Percentiles rank a stretch among this genome's conserved stretches.
Evolutionary conservation across 2,888 invertebrate genomes (phyloP).

Genomic region (Aethes cnicana): DNA sequence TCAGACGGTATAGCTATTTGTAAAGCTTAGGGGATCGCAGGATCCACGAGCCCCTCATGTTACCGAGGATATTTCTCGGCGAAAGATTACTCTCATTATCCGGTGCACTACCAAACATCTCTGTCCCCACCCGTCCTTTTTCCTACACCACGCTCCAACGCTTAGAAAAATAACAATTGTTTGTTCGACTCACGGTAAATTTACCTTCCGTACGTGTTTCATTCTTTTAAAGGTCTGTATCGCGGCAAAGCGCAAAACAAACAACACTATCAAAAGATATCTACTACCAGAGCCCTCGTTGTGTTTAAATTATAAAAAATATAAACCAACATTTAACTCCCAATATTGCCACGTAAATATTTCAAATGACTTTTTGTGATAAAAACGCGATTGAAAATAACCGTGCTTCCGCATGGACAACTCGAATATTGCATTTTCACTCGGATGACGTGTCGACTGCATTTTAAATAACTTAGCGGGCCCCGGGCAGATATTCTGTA

Average conservation of each 20-base stretch:
- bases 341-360: slow-evolving; percentile 5
- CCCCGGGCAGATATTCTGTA: slow-evolving; percentile 49
- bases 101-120: slow-evolving; percentile 20
- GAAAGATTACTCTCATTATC: slow-evolving; percentile 23
- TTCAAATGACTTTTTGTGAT: slow-evolving; percentile 25
- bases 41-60: slow-evolving; percentile 41
- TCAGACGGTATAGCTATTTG: slow-evolving; percentile 44
- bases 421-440: slow-evolving; percentile 74
- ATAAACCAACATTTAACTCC: neutral
- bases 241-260: slow-evolving; percentile 12
- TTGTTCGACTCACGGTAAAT: slow-evolving; percentile 26
- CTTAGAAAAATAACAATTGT: slow-evolving; percentile 27
- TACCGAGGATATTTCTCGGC: slow-evolving; percentile 35
- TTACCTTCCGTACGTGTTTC: slow-evolving; percentile 29
- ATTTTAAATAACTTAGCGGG: slow-evolving; percentile 77
- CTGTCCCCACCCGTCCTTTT: slow-evolving; percentile 24
- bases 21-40: slow-evolving; percentile 46
- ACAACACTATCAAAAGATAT: slow-evolving; percentile 5
- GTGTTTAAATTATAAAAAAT: neutral
- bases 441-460: slow-evolving; percentile 76
- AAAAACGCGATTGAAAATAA: slow-evolving; percentile 65
- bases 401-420: slow-evolving; percentile 67
- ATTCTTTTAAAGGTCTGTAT: slow-evolving; percentile 25
- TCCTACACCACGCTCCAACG: slow-evolving; percentile 6
- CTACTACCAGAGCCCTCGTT: no score